Evolutionary conservation across 2,113 vertebrate species (phyloP), one percentile per base, ranked within the genome.

Genomic region (Alligator sinensis): DNA sequence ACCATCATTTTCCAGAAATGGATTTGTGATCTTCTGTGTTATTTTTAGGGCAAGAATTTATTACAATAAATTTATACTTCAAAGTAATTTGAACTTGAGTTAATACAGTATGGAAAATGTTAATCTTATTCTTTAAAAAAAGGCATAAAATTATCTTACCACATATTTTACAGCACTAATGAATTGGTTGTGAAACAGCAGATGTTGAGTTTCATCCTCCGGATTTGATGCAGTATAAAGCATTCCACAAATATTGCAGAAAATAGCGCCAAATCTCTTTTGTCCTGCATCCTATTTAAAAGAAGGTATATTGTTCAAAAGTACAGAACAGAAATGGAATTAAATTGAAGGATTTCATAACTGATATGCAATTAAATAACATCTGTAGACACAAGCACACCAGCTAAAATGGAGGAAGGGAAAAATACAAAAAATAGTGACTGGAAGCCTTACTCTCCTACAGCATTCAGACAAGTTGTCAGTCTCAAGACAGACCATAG

Each of bases 91-190:
- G 3, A 81, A 66, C 75, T 92, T 1, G 72, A 87, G 58, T 30
- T 61, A 80, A n/a, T 4, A 68, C 10, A 87, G 63, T 18, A 91
- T 92, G 79, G 2, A 74, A 87, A 28, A 66, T 0, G 21, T 60
- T 84, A 47, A 13, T 14, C 6, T 93, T 70, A 75, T 28, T 82
- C 74, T 92, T 92, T 84, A 93, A 85, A 84, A 93, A 90, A 68
- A 95, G 70, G 62, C 64, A 96, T 72, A 85, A 95, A 63, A 86
- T 62, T 76, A 83, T 94, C 99, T 98, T 98, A 99, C 99, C 99
- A 99, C 99, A 19, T 99, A 99, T 98, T 98, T 99, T 91, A 99
- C 99, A 90, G 99, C 99, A 91, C 99, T 99, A 98, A 99, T 98
- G 96, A 99, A 99, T 97, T 99, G 99, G 97, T 99, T 99, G 97